Percentiles rank a stretch among this genome's conserved stretches.
Evolutionary conservation across 2,888 invertebrate species (phyloP).

Genomic region (Parthenolecanium corni): DNA sequence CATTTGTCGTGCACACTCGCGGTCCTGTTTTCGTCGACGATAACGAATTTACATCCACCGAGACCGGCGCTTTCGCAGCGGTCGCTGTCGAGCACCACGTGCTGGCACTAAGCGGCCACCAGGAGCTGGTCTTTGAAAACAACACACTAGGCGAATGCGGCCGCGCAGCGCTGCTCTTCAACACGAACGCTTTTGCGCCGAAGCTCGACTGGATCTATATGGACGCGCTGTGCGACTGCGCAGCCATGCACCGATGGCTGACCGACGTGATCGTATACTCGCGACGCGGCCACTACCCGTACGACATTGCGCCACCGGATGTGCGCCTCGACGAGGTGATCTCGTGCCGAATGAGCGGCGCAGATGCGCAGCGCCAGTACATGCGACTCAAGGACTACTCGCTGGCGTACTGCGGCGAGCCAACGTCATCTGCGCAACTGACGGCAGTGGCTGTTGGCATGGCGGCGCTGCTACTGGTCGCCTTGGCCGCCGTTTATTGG

Average conservation of each 20-base stretch:
- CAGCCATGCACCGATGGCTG: conserved; percentile 8
- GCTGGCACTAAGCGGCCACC: conserved; percentile 38
- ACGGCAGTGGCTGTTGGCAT: conserved; percentile 24
- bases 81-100: conserved; percentile 40
- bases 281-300: neutral
- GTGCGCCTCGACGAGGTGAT: conserved; percentile 10
- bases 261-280: conserved; percentile 24
- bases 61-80: conserved; percentile 52
- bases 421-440: neutral
- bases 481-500: conserved; percentile 17
- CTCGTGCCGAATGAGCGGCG: conserved; percentile 7
- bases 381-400: conserved; percentile 19
- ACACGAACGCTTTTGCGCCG: conserved; percentile 45
- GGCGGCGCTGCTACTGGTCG: conserved; percentile 16
- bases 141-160: conserved; percentile 49
- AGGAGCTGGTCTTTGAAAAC: conserved; percentile 50
- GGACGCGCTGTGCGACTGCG: conserved; percentile 50
- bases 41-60: conserved; percentile 48
- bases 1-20: conserved; percentile 46
- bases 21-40: conserved; percentile 55
- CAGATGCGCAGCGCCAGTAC: neutral
- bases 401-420: conserved; percentile 13
- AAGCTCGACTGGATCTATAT: conserved; percentile 49
- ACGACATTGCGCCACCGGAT: conserved; percentile 2
- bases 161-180: conserved; percentile 48